Evolutionary conservation across 2,113 vertebrate species (phyloP), one percentile per base, ranked within the genome.

Genomic region (Ornithorhynchus anatinus): DNA sequence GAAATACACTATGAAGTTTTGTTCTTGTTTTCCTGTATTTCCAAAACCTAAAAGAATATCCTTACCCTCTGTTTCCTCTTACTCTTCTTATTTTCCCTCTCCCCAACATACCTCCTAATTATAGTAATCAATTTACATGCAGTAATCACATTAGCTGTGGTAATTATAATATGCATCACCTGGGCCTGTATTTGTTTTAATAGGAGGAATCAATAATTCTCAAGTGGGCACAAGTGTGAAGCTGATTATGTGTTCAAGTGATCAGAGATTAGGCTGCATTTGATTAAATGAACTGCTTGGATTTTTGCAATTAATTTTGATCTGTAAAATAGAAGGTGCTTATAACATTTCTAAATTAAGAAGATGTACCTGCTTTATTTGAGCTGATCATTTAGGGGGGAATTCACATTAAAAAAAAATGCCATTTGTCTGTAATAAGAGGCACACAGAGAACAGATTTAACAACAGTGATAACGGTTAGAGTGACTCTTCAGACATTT

Each of bases 161-260:
- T 90, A 89, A 91, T 89, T 90, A 80, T 89, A 87, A 62, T 81
- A 86, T 80, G 53, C 77, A 79, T 92, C 84, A 91, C 88, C 68
- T 86, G 72, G 66, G 84, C 73, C 58, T 72, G 23, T 84, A 5
- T 84, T 92, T 89, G 63, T 80, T 84, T 84, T 89, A 88, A 86
- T 70, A 81, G 62, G 75, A 81, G 86, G 76, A 89, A 89, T 90
- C 77, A 89, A 83, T 88, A 88, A 86, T 88, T 89, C 67, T 92
- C 72, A 87, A 89, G 79, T 76, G 75, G 59, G 53, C 65, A 83
- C 67, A 85, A 91, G 40, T 69, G 61, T 84, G 75, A 79, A 64
- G 72, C 61, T 87, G 79, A 88, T 92, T 88, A 88, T 73, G 36
- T 54, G 36, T 86, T 89, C 60, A 87, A 81, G 75, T 84, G 71